Conservation (phyloP, 2,888 invertebrate genomes). For the Ceriagrion tenellum region DNA sequence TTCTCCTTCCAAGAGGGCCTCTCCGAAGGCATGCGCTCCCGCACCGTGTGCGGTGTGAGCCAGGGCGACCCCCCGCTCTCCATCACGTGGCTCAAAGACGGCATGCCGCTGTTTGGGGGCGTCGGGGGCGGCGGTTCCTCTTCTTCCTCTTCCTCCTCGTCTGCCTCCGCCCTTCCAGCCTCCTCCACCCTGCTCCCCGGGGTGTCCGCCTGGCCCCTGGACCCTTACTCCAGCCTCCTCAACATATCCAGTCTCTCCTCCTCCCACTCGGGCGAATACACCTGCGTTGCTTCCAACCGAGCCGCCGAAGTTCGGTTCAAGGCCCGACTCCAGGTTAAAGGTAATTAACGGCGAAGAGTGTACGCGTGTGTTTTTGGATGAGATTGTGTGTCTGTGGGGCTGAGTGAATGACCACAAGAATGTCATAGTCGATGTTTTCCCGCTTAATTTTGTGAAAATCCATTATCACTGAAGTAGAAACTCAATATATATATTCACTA, state of each 20-base stretch:
- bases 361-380: background rate
- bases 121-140: conserved; percentile 85
- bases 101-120: conserved; percentile 83
- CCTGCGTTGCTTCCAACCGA: conserved; percentile 88
- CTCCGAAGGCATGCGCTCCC: conserved; percentile 89
- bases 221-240: conserved; percentile 88
- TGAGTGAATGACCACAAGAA: background rate
- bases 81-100: conserved; percentile 91
- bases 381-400: background rate
- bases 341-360: conserved; percentile 78
- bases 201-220: conserved; percentile 77
- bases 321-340: conserved; percentile 90
- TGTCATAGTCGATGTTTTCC: background rate
- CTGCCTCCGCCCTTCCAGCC: conserved; percentile 88
- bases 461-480: too few relatives aligned
- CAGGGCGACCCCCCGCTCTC: conserved; percentile 89
- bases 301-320: conserved; percentile 89
- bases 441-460: too few relatives aligned
- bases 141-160: conserved; percentile 86
- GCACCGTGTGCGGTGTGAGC: conserved; percentile 89
- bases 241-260: conserved; percentile 88
- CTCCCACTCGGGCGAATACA: conserved; percentile 88
- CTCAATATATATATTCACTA: too few relatives aligned
- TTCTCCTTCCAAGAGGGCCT: conserved; percentile 91
- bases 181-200: conserved; percentile 77